A percentile compares a stretch with the other conserved stretches of the same genome.
Evolutionary conservation across 2,888 invertebrate species (phyloP).

Genomic region (Poecilus cupreus): DNA sequence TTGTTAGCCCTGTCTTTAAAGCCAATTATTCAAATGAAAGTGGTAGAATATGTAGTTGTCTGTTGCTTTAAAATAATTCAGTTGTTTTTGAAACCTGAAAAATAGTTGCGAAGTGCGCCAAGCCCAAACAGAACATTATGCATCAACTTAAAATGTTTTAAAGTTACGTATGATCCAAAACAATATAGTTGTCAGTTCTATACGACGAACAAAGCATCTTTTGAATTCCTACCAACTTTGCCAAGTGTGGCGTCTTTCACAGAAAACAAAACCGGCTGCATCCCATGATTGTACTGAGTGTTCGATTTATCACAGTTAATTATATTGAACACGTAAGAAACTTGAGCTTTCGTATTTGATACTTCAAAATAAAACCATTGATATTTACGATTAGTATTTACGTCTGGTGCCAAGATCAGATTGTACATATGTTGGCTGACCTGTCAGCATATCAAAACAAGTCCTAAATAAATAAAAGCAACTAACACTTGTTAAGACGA

Average conservation of each 20-base stretch:
- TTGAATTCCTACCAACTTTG: slow-evolving; percentile 42
- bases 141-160: no score
- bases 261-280: slow-evolving; percentile 92
- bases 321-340: slow-evolving; percentile 88
- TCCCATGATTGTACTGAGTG: slow-evolving; percentile 91
- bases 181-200: neutral
- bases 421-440: slow-evolving; percentile 87
- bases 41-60: no score
- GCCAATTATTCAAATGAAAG: no score
- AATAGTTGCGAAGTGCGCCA: no score
- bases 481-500: slow-evolving; percentile 18
- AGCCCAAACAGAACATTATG: no score
- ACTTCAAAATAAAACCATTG: slow-evolving; percentile 96
- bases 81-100: no score
- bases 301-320: slow-evolving; percentile 91
- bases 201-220: neutral
- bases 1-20: no score
- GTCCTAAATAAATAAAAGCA: slow-evolving; percentile 8
- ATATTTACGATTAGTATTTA: slow-evolving; percentile 85
- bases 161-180: neutral
- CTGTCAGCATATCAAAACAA: slow-evolving; percentile 70
- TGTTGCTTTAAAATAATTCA: no score
- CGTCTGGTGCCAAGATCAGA: slow-evolving; percentile 87
- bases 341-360: slow-evolving; percentile 82
- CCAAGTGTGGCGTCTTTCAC: slow-evolving; percentile 75